Evolutionary conservation across 1,140 invertebrate genomes (phyloP), one percentile per base, ranked within the genome.

Genomic region (Orius laevigatus): DNA sequence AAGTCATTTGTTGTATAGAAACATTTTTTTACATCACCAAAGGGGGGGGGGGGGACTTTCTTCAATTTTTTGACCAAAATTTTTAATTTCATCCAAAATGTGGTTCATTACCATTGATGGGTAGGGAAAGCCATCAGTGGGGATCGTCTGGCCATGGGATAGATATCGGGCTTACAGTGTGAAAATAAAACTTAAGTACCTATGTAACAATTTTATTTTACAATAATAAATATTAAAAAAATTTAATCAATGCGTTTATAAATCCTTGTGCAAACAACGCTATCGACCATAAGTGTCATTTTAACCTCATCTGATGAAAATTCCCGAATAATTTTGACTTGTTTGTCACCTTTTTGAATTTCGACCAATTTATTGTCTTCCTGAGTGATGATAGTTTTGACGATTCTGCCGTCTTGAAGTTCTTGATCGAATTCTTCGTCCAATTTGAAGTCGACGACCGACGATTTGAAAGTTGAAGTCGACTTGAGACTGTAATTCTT

Each of bases 341-440:
- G 51, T 33, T 57, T 57, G 38, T 57, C 57, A 4, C 52, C 70
- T 52, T 75, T 79, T 62, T 82, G 79, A n/a, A 73, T 59, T 53
- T 84, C 78, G 51, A 71, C 69, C 56, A 84, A 62, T 55, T 75
- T 82, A 64, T 80, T 78, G 31, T 40, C 46, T 12, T 79, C 72
- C 16, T 73, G 59, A 8, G 70, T 78, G 52, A 78, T 71, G 45
- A 69, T 59, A 40, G 71, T 78, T 66, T 85, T 86, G 12, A 92
- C 86, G 59, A 75, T 78, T 38, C 82, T 70, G 6, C 85, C 87
- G 61, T 92, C 87, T 12, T 79, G 70, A 6, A 86, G 90, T 54
- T 79, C 78, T 58, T 92, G 84, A 6, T 88, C 81, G 61, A 91
- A 87, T 61, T 87, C 82, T 54, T 82, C 75, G 16, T 78, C 82